Evolutionary conservation across 2,113 vertebrate species (phyloP).

Genomic region (Athene cunicularia): DNA sequence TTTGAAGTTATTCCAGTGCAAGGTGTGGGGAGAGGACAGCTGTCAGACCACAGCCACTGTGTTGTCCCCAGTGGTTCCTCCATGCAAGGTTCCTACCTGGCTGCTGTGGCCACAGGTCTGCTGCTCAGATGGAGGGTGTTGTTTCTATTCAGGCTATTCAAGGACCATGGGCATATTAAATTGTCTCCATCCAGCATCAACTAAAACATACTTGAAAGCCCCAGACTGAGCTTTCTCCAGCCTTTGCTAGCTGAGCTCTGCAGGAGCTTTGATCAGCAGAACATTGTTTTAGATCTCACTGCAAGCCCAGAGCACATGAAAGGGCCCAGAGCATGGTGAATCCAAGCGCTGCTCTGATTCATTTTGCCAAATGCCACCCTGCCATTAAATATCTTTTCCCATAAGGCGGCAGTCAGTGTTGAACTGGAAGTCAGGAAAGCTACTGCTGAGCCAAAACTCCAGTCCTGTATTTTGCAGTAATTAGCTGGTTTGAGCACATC

Average conservation of each 20-base stretch:
- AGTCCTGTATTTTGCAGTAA: constrained; percentile 49
- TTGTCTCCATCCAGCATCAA: not conserved
- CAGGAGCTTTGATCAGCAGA: not conserved
- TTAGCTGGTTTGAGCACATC: constrained; percentile 56
- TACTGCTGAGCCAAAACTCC: constrained; percentile 13
- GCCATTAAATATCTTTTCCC: not conserved
- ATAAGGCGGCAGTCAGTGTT: not conserved
- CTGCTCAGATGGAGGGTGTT: not conserved
- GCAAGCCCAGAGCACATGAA: not conserved
- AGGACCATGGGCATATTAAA: accelerated
- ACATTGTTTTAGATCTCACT: not conserved
- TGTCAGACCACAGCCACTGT: accelerated
- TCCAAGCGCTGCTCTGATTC: not conserved
- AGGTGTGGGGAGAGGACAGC: not conserved
- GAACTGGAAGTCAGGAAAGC: not conserved
- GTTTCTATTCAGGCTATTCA: not conserved
- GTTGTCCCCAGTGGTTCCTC: not conserved
- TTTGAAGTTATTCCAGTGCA: not conserved
- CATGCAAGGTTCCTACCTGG: not conserved
- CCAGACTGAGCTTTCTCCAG: not conserved
- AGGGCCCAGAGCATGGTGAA: not conserved
- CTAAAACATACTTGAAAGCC: not conserved
- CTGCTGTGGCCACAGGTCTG: not conserved
- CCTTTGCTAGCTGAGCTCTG: not conserved
- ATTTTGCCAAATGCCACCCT: not conserved